A percentile compares a stretch with the other conserved stretches of the same genome.
These are phyloP conservation scores for Zingel zingel DNA, from an alignment of 2,113 vertebrate species.

Conservation along the genomic window DNA sequence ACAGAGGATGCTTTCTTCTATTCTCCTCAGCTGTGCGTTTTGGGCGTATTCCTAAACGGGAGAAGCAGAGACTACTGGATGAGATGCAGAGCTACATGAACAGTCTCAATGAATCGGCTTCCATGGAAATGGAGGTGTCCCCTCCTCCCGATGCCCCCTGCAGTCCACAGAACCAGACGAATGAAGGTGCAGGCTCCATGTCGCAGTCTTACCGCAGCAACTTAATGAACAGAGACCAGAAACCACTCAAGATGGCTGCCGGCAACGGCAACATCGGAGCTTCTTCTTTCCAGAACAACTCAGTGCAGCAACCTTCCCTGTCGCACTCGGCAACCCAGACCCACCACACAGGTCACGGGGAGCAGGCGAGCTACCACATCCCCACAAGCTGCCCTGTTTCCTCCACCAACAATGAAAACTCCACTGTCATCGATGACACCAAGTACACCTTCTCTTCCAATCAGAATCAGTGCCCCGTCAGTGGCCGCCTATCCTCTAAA, in stretches of 20 bases:
- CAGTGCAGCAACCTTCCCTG: slow-evolving; percentile 46
- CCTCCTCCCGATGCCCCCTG: slow-evolving; percentile 65
- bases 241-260: slow-evolving; percentile 69
- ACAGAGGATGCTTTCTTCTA: slow-evolving; percentile 31
- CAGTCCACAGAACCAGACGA: slow-evolving; percentile 74
- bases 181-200: slow-evolving; percentile 56
- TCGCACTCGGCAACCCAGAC: slow-evolving; percentile 28
- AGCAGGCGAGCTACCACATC: slow-evolving; percentile 59
- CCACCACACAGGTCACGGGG: slow-evolving; percentile 53
- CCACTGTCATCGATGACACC: slow-evolving; percentile 66
- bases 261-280: slow-evolving; percentile 43
- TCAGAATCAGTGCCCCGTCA: slow-evolving; percentile 74
- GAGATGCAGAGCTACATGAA: slow-evolving; percentile 89
- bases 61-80: slow-evolving; percentile 87
- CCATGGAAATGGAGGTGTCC: slow-evolving; percentile 79
- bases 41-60: slow-evolving; percentile 86
- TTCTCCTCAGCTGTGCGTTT: slow-evolving; percentile 85
- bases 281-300: slow-evolving; percentile 55
- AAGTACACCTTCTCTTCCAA: slow-evolving; percentile 73
- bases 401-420: slow-evolving; percentile 60
- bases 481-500: slow-evolving; percentile 49
- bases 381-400: slow-evolving; percentile 58
- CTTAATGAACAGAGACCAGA: slow-evolving; percentile 71
- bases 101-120: slow-evolving; percentile 81
- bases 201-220: slow-evolving; percentile 74